phyloP scores from a whole-genome alignment of 92 coral and sea anemone genomes.

The Diadumene lineata region DNA sequence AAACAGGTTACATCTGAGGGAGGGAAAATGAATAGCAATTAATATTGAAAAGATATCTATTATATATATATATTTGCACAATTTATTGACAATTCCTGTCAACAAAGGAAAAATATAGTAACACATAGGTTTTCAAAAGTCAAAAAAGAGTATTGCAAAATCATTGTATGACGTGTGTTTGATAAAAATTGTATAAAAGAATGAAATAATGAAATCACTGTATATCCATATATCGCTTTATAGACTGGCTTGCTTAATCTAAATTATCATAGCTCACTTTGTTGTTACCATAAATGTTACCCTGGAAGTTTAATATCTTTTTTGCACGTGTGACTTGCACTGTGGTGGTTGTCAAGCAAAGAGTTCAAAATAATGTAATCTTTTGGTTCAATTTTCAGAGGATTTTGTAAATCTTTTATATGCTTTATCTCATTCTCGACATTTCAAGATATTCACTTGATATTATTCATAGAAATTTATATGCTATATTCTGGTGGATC shows the following conservation, averaged over 20 bases:
- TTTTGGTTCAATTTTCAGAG: no score
- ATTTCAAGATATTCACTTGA: not conserved
- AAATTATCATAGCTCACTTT: no score
- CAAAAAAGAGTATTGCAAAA: not conserved
- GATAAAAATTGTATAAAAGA: not conserved
- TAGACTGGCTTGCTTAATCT: no score
- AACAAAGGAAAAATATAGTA: not conserved
- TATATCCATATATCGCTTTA: no score
- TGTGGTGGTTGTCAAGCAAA: no score
- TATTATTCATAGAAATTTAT: no score
- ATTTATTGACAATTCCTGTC: conserved; percentile 5
- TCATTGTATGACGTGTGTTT: not conserved
- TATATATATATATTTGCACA: conserved; percentile 12
- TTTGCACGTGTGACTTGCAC: no score
- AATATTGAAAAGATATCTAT: not conserved
- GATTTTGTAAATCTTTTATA: not conserved
- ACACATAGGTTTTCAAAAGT: no score
- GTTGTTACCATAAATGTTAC: no score
- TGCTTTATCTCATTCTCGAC: not conserved
- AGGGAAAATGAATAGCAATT: not conserved
- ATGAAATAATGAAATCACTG: no score
- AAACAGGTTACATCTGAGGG: not conserved
- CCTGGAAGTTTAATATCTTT: no score
- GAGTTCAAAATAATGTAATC: not conserved
- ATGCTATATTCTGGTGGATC: not conserved